phyloP scores from a whole-genome alignment of 2,888 invertebrate genomes.

The Pheosia tremula region DNA sequence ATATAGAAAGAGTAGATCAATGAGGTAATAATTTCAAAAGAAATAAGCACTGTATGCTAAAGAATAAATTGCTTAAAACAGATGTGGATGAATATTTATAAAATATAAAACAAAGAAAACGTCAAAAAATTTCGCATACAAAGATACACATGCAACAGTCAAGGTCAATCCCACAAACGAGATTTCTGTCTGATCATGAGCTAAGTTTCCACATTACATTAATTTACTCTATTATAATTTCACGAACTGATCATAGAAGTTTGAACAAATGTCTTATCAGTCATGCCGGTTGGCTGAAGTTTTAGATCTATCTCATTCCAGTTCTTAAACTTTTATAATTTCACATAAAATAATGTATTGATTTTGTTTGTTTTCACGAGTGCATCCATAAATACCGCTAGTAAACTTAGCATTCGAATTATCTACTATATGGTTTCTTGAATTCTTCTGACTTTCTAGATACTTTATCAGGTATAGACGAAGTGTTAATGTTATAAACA shows the following conservation, averaged over 20 bases:
- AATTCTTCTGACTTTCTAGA: neutral
- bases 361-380: no score
- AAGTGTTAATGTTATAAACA: constrained; percentile 12
- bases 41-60: no score
- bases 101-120: neutral
- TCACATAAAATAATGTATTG: no score
- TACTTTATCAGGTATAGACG: neutral
- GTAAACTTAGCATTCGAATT: no score
- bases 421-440: no score
- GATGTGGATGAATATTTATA: neutral
- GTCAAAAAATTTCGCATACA: constrained; percentile 20
- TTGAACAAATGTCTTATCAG: constrained; percentile 9
- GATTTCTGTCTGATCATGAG: constrained; percentile 52
- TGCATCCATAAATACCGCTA: no score
- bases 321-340: no score
- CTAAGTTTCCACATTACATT: constrained; percentile 42
- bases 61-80: neutral
- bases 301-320: no score
- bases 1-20: neutral
- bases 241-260: constrained; percentile 21
- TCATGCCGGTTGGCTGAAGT: no score
- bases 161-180: constrained; percentile 54
- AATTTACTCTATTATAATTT: constrained; percentile 35
- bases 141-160: constrained; percentile 37
- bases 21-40: neutral